These are phyloP conservation scores for Festucalex cinctus DNA, from an alignment of 2,113 vertebrate species.

Conservation along the genomic window DNA sequence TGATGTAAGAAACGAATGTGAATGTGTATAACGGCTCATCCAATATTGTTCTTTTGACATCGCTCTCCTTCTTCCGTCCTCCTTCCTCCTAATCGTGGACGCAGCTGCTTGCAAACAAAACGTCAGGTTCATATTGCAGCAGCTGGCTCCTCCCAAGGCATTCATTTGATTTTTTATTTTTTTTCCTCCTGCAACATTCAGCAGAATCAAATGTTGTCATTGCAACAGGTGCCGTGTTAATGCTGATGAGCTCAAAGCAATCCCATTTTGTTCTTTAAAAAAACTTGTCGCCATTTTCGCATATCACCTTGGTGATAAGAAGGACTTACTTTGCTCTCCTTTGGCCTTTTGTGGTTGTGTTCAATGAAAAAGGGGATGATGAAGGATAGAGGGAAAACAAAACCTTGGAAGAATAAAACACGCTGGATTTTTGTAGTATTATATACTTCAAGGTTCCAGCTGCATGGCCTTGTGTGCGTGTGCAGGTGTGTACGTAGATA, in stretches of 20 bases:
- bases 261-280: background rate
- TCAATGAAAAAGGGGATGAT: background rate
- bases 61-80: constrained; percentile 10
- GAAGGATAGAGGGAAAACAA: constrained; percentile 20
- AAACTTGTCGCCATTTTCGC: background rate
- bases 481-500: constrained; percentile 2
- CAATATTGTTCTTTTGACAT: background rate
- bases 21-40: background rate
- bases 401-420: constrained; percentile 3
- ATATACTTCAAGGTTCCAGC: constrained; percentile 21
- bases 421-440: background rate
- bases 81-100: constrained; percentile 5
- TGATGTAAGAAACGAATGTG: background rate
- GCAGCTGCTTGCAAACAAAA: constrained; percentile 51
- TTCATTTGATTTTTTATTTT: constrained; percentile 27
- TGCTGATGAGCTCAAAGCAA: background rate
- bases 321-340: constrained; percentile 1
- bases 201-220: background rate
- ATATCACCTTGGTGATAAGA: background rate
- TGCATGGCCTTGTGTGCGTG: background rate
- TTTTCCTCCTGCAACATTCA: background rate
- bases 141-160: constrained; percentile 38
- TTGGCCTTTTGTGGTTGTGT: background rate
- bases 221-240: background rate
- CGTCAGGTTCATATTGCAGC: constrained; percentile 53